phyloP scores from a whole-genome alignment of 2,113 vertebrate species.

The Chlamydotis undulata region DNA sequence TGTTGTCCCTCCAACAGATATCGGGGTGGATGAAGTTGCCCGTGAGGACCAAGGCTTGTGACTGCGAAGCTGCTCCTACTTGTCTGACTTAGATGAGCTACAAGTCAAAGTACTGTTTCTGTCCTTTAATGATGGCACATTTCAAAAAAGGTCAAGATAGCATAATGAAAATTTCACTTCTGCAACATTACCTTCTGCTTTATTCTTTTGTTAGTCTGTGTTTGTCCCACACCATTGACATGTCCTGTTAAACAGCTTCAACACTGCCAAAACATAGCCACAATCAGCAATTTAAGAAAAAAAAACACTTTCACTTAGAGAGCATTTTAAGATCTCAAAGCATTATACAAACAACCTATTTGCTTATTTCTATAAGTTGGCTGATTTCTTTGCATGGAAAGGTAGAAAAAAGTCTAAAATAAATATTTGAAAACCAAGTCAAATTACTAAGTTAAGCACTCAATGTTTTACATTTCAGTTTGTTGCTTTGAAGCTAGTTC shows the following conservation, averaged over 20 bases:
- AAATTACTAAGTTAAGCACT: not conserved
- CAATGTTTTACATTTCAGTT: not conserved
- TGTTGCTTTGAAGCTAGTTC: not conserved
- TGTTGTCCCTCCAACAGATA: too few species aligned
- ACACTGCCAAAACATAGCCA: not conserved
- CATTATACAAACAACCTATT: not conserved
- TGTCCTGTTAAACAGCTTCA: not conserved
- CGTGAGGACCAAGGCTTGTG: too few species aligned
- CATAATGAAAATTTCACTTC: not conserved
- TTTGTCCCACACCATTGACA: not conserved
- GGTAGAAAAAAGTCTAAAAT: not conserved
- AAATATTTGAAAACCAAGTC: not conserved
- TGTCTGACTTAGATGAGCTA: not conserved
- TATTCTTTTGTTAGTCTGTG: not conserved
- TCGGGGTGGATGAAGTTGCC: too few species aligned
- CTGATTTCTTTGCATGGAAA: not conserved
- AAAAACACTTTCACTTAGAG: not conserved
- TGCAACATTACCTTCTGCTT: not conserved
- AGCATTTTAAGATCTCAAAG: not conserved
- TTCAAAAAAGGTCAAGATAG: not conserved
- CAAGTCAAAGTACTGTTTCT: not conserved
- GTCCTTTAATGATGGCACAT: not conserved
- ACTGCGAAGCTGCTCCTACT: too few species aligned
- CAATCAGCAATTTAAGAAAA: not conserved
- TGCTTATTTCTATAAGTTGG: too few species aligned